phyloP scores from a whole-genome alignment of 2,888 invertebrate genomes.

The Rhodophaea formosa region DNA sequence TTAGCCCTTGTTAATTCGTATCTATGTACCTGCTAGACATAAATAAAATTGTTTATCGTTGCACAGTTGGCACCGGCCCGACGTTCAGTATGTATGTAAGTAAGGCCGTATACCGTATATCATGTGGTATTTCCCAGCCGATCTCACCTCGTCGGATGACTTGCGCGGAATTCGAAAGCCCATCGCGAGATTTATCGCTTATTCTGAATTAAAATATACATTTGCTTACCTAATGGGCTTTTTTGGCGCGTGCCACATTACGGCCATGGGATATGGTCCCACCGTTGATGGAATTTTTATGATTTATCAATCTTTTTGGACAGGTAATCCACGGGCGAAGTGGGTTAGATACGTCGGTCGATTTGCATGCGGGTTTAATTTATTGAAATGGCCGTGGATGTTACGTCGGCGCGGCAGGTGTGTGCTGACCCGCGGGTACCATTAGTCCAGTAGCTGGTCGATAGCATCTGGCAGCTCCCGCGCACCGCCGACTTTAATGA shows the following conservation, averaged over 20 bases:
- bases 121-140: slow-evolving; percentile 77
- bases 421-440: slow-evolving; percentile 51
- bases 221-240: slow-evolving; percentile 76
- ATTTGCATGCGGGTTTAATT: slow-evolving; percentile 35
- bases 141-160: slow-evolving; percentile 77
- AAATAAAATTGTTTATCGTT: slow-evolving; percentile 45
- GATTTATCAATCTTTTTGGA: slow-evolving; percentile 60
- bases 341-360: slow-evolving; percentile 33
- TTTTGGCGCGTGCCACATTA: slow-evolving; percentile 75
- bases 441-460: slow-evolving; percentile 63
- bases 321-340: slow-evolving; percentile 35
- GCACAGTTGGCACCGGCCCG: slow-evolving; percentile 52
- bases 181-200: slow-evolving; percentile 79
- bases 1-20: slow-evolving; percentile 28
- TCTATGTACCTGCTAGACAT: not conserved
- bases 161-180: slow-evolving; percentile 81
- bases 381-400: slow-evolving; percentile 33
- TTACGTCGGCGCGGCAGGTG: slow-evolving; percentile 29
- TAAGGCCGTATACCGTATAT: slow-evolving; percentile 55
- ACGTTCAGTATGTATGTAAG: slow-evolving; percentile 56
- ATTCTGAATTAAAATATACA: slow-evolving; percentile 79
- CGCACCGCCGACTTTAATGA: slow-evolving; percentile 72
- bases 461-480: slow-evolving; percentile 70
- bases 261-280: slow-evolving; percentile 51
- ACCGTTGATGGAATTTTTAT: slow-evolving; percentile 59